Conservation (phyloP, 2,113 vertebrate species). For the Muscicapa adusta region DNA sequence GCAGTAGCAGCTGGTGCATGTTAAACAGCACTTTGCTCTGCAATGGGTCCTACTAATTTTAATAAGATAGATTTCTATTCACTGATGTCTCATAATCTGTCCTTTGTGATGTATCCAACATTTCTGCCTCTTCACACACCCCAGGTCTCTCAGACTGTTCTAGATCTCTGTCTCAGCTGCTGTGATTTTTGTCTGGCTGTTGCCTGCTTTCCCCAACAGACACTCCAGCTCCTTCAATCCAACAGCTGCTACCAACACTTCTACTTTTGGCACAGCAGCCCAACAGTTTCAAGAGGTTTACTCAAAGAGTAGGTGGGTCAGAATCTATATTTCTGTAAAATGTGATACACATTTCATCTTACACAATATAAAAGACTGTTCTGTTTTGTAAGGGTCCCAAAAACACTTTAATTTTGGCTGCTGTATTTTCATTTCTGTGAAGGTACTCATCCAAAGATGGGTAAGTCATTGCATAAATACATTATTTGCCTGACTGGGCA, state of each 20-base stretch:
- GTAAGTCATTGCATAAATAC: neutral
- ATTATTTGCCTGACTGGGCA: neutral
- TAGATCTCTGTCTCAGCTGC: neutral
- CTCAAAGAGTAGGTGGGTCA: neutral
- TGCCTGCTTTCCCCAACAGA: neutral
- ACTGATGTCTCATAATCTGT: neutral
- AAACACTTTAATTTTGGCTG: neutral
- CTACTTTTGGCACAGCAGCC: neutral
- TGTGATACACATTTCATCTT: neutral
- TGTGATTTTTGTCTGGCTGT: neutral
- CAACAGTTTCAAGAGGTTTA: neutral
- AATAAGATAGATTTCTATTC: neutral
- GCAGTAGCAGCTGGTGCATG: constrained; percentile 3
- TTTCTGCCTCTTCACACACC: constrained; percentile 7
- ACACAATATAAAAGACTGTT: neutral
- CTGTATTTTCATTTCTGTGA: neutral
- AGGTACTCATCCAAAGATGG: neutral
- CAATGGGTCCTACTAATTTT: neutral
- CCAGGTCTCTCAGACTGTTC: neutral
- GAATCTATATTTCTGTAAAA: neutral
- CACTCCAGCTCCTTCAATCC: neutral
- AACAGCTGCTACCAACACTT: constrained; percentile 27
- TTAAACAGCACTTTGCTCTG: neutral
- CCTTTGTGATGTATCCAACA: neutral
- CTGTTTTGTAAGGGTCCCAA: neutral